These are phyloP conservation scores for Uropetala carovei DNA, from an alignment of 2,888 invertebrate genomes.

Conservation along the genomic window DNA sequence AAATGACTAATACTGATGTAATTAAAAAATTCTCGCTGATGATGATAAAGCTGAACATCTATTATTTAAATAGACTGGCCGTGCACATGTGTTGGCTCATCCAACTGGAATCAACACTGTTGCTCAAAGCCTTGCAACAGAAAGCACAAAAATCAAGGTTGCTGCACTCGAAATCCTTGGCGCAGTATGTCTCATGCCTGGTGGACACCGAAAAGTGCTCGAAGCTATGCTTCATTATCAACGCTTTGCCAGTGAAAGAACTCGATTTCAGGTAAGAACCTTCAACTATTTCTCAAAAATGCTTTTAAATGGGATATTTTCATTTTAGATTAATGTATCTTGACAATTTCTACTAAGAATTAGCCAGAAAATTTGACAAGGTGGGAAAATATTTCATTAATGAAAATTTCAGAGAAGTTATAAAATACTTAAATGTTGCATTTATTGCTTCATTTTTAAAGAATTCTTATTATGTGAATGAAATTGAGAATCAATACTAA, in stretches of 20 bases:
- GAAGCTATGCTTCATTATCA: slow-evolving; percentile 98
- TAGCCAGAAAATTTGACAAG: slow-evolving; percentile 92
- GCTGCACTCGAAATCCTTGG: slow-evolving; percentile 97
- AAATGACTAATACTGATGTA: not conserved
- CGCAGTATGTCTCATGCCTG: slow-evolving; percentile 96
- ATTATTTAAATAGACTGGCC: slow-evolving; percentile 85
- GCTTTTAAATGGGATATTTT: too few relatives aligned
- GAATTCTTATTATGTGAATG: too few relatives aligned
- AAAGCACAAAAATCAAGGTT: slow-evolving; percentile 96
- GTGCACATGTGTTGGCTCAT: slow-evolving; percentile 96
- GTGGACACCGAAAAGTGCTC: slow-evolving; percentile 96
- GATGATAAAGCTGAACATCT: slow-evolving; percentile 37
- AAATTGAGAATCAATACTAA: too few relatives aligned
- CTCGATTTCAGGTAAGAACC: slow-evolving; percentile 86
- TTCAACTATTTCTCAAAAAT: not conserved
- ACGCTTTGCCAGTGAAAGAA: slow-evolving; percentile 93
- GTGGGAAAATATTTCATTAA: too few relatives aligned
- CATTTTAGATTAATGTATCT: too few relatives aligned
- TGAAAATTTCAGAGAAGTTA: not conserved
- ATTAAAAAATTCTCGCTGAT: too few relatives aligned
- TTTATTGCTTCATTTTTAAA: too few relatives aligned
- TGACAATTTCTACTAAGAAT: slow-evolving; percentile 77
- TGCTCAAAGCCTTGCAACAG: slow-evolving; percentile 93
- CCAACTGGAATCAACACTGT: slow-evolving; percentile 96
- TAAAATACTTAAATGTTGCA: too few relatives aligned